phyloP scores from a whole-genome alignment of 2,888 invertebrate species.

The Patella ulyssiponensis region DNA sequence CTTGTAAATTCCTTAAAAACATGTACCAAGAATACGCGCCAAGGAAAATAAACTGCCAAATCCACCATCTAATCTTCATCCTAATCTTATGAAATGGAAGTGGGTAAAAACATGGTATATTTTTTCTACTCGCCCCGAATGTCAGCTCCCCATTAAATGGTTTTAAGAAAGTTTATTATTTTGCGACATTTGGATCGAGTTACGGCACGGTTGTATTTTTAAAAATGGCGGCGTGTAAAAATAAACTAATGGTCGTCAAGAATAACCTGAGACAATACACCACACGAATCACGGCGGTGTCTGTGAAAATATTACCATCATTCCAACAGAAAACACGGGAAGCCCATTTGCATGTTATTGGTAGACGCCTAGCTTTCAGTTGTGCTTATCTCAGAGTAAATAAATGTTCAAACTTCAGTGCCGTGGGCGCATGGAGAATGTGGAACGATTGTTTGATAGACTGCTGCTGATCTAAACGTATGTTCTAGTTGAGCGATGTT shows the following conservation, averaged over 20 bases:
- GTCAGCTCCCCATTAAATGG: neutral
- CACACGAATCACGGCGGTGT: neutral
- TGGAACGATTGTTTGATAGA: no score
- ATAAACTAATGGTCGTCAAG: neutral
- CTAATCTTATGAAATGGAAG: no score
- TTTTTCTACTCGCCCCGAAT: no score
- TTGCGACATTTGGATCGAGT: constrained; percentile 27
- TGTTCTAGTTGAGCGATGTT: no score
- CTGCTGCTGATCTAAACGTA: no score
- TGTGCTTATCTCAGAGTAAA: neutral
- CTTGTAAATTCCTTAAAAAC: no score
- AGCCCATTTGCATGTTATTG: neutral
- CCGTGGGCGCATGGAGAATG: no score
- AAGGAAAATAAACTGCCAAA: no score
- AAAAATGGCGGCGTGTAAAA: constrained; percentile 7
- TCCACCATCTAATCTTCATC: no score
- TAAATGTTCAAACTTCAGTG: neutral
- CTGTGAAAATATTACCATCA: neutral
- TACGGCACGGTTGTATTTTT: constrained; percentile 12
- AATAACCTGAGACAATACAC: constrained; percentile 4
- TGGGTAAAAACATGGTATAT: no score
- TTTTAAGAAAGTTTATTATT: constrained; percentile 1
- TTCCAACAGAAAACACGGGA: neutral
- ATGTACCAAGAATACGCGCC: no score
- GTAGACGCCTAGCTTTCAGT: neutral